Evolutionary conservation across 2,888 invertebrate genomes (phyloP).

Genomic region (Hirtodrosophila confusa): DNA sequence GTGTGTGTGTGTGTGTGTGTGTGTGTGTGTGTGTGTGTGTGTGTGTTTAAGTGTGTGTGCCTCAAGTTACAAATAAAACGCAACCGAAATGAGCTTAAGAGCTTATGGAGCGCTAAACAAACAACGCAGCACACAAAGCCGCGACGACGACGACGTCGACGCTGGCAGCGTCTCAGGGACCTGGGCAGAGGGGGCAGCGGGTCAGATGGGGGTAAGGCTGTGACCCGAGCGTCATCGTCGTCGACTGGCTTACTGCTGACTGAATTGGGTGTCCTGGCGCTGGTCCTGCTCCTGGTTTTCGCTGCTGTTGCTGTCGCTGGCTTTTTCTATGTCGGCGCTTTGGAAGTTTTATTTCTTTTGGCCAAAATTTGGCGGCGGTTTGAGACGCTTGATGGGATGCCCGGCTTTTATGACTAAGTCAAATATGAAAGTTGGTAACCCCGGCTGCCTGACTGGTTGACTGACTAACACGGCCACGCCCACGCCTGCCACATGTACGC

Average conservation of each 20-base stretch:
- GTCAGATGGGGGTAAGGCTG: background rate
- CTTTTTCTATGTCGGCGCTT: slow-evolving; percentile 42
- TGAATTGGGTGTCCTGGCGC: slow-evolving; percentile 28
- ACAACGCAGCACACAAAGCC: slow-evolving; percentile 73
- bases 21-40: slow-evolving; percentile 19
- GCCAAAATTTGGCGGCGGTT: slow-evolving; percentile 20
- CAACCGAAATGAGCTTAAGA: slow-evolving; percentile 78
- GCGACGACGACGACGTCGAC: slow-evolving; percentile 51
- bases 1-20: slow-evolving; percentile 42
- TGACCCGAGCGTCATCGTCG: slow-evolving; percentile 40
- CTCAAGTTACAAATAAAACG: slow-evolving; percentile 79
- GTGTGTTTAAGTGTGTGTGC: slow-evolving; percentile 46
- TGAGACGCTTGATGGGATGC: slow-evolving; percentile 37
- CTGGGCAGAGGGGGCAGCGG: background rate
- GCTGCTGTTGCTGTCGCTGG: slow-evolving; percentile 27
- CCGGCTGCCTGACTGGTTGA: slow-evolving; percentile 34
- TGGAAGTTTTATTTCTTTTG: slow-evolving; percentile 43
- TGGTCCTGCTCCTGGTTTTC: slow-evolving; percentile 4
- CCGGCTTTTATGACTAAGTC: slow-evolving; percentile 75
- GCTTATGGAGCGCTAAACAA: slow-evolving; percentile 79
- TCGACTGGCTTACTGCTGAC: slow-evolving; percentile 58
- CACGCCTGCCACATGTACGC: slow-evolving; percentile 17
- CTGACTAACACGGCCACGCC: slow-evolving; percentile 40
- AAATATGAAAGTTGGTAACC: slow-evolving; percentile 73
- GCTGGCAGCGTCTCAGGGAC: slow-evolving; percentile 1